Conservation (phyloP, 2,113 vertebrate genomes). For the Colaptes auratus region DNA sequence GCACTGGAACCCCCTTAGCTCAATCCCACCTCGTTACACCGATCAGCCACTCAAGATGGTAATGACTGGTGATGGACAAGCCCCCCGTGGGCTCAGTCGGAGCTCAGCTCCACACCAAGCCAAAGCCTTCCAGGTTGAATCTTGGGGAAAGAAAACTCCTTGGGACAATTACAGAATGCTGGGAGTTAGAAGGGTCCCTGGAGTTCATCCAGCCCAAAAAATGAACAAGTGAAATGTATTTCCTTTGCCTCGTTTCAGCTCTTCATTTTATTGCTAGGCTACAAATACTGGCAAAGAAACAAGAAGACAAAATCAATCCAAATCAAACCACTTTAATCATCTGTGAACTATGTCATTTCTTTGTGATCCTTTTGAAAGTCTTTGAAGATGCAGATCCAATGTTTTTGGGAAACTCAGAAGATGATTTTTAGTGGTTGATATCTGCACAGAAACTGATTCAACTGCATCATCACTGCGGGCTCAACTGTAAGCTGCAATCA, state of each 20-base stretch:
- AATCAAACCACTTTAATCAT: not conserved
- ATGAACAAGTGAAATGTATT: not conserved
- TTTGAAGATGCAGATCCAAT: not conserved
- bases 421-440: not conserved
- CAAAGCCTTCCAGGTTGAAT: not conserved
- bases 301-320: not conserved
- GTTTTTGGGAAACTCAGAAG: not conserved
- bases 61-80: not conserved
- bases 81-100: fast-evolving
- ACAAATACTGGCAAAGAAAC: not conserved
- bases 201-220: too few species aligned
- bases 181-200: too few species aligned
- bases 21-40: not conserved
- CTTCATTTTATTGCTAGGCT: not conserved
- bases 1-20: not conserved
- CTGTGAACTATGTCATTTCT: not conserved
- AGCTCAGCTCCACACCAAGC: not conserved
- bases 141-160: not conserved
- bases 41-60: not conserved
- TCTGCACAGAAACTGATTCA: not conserved
- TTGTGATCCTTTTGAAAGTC: not conserved
- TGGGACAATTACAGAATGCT: too few species aligned
- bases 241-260: not conserved
- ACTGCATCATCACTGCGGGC: not conserved
- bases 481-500: not conserved